A percentile compares a stretch with the other conserved stretches of the same genome.
Conservation (phyloP, 2,888 invertebrate genomes). For the Diloba caeruleocephala region DNA sequence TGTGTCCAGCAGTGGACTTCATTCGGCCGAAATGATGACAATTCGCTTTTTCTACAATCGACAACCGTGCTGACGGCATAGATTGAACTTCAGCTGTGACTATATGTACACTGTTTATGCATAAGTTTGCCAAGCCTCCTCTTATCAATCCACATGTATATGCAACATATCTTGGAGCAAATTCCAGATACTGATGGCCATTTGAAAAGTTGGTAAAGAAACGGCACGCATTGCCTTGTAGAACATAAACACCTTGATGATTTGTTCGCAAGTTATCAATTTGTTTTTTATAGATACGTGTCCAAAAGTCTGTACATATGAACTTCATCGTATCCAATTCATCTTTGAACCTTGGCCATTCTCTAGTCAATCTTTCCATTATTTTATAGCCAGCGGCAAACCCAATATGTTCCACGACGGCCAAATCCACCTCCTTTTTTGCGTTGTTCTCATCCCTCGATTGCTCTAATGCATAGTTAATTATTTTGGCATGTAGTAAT, state of each 20-base stretch:
- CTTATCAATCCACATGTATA: slow-evolving; percentile 98
- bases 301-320: slow-evolving; percentile 99
- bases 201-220: slow-evolving; percentile 96
- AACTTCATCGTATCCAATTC: slow-evolving; percentile 99
- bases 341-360: slow-evolving; percentile 98
- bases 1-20: too few relatives aligned
- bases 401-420: slow-evolving; percentile 94
- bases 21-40: too few relatives aligned
- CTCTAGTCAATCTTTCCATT: slow-evolving; percentile 96
- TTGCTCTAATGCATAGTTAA: slow-evolving; percentile 92
- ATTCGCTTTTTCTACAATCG: too few relatives aligned
- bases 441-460: slow-evolving; percentile 84
- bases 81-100: slow-evolving; percentile 98
- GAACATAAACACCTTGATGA: slow-evolving; percentile 99
- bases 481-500: slow-evolving; percentile 96
- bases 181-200: slow-evolving; percentile 96
- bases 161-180: slow-evolving; percentile 96
- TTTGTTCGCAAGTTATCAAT: slow-evolving; percentile 99
- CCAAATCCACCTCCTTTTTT: slow-evolving; percentile 91
- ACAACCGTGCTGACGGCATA: too few relatives aligned
- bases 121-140: slow-evolving; percentile 98
- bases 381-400: slow-evolving; percentile 95
- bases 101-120: slow-evolving; percentile 96
- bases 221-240: slow-evolving; percentile 98
- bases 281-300: slow-evolving; percentile 98